Conservation (phyloP, 64 coral and sea anemone species). For the Dendronephthya gigantea region DNA sequence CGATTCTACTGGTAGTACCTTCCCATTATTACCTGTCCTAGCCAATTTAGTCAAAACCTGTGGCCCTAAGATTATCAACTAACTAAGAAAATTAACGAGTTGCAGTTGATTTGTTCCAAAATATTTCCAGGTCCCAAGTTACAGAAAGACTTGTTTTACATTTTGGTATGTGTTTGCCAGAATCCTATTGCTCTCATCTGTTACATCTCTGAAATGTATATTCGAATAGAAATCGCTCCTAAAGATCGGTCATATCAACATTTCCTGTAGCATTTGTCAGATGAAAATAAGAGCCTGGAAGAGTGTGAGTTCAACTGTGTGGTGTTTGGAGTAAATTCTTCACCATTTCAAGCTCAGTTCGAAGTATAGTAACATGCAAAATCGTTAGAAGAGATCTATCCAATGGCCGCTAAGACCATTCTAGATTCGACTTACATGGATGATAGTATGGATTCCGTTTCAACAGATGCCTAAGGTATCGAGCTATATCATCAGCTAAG, state of each 20-base stretch:
- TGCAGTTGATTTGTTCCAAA: too few species aligned
- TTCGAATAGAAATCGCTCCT: slow-evolving; percentile 33
- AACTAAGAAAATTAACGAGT: too few species aligned
- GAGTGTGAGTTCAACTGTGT: slow-evolving; percentile 49
- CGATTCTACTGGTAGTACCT: too few species aligned
- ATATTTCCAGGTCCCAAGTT: slow-evolving; percentile 46
- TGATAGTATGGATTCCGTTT: slow-evolving; percentile 14
- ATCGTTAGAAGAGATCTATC: background rate
- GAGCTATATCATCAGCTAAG: background rate
- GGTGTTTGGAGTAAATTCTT: slow-evolving; percentile 35
- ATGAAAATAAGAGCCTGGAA: slow-evolving; percentile 17
- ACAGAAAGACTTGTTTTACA: slow-evolving; percentile 25
- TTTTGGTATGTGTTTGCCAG: slow-evolving; percentile 32
- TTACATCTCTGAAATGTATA: slow-evolving; percentile 32
- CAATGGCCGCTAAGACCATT: background rate
- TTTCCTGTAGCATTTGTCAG: background rate
- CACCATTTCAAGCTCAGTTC: slow-evolving; percentile 28
- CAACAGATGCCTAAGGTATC: background rate
- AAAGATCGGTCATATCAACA: background rate
- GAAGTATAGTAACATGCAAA: background rate
- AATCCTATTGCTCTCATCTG: slow-evolving; percentile 37
- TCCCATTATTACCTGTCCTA: too few species aligned
- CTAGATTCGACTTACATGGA: background rate
- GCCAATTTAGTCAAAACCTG: too few species aligned
- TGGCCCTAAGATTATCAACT: too few species aligned